Conservation (phyloP, 2,888 invertebrate species). For the Cephus rjabovi region DNA sequence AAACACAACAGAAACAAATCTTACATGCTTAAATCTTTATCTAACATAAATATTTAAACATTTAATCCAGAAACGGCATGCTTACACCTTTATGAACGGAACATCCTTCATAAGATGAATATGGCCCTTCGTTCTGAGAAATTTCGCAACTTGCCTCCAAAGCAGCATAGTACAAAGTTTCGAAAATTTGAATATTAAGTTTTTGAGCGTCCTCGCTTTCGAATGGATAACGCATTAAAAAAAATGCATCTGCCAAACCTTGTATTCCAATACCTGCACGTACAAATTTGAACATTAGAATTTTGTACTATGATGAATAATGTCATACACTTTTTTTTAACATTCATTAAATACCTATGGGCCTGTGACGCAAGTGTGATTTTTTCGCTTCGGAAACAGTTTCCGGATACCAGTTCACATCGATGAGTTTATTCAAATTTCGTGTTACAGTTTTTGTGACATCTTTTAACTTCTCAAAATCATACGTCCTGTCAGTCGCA, state of each 20-base stretch:
- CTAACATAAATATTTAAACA: no score
- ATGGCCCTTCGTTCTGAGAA: slow-evolving; percentile 67
- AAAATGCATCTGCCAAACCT: slow-evolving; percentile 74
- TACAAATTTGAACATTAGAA: neutral
- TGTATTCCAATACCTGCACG: slow-evolving; percentile 73
- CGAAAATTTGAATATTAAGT: slow-evolving; percentile 73
- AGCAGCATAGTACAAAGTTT: slow-evolving; percentile 73
- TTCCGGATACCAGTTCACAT: slow-evolving; percentile 72
- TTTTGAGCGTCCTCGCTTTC: slow-evolving; percentile 69
- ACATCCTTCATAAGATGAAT: no score
- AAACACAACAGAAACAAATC: no score
- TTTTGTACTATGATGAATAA: no score
- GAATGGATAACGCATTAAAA: slow-evolving; percentile 72
- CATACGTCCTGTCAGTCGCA: slow-evolving; percentile 64
- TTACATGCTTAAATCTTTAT: no score
- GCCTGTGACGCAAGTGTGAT: slow-evolving; percentile 68
- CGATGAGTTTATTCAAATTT: slow-evolving; percentile 75
- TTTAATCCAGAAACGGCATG: no score
- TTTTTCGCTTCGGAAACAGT: slow-evolving; percentile 68
- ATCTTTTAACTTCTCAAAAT: slow-evolving; percentile 69
- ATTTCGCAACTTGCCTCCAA: slow-evolving; percentile 72
- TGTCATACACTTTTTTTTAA: slow-evolving; percentile 34
- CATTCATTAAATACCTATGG: slow-evolving; percentile 20
- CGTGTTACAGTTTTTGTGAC: slow-evolving; percentile 70
- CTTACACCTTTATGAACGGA: no score